A percentile compares a stretch with the other conserved stretches of the same genome.
phyloP scores from a whole-genome alignment of 2,888 invertebrate genomes.

The Arrhopalites spinosus region DNA sequence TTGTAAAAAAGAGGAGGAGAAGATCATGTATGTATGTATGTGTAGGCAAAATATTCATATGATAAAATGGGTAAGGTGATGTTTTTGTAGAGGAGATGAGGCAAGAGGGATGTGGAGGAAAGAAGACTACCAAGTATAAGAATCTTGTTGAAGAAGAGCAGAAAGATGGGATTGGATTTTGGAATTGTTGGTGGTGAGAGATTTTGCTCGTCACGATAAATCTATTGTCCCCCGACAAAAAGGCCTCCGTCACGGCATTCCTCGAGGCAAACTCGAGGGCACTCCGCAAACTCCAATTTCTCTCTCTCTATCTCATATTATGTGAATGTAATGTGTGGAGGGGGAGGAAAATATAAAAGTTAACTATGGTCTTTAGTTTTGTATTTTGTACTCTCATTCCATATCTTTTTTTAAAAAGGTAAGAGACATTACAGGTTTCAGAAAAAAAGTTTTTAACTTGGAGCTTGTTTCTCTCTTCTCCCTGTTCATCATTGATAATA shows the following conservation, averaged over 20 bases:
- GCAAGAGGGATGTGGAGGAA: too few relatives aligned
- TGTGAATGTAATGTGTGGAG: not conserved
- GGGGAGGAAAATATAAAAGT: too few relatives aligned
- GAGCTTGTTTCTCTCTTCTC: too few relatives aligned
- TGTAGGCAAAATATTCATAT: conserved; percentile 5
- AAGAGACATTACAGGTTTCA: too few relatives aligned
- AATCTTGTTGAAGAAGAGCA: not conserved
- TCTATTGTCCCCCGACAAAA: conserved; percentile 47
- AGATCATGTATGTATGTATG: too few relatives aligned
- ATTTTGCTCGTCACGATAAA: conserved; percentile 47
- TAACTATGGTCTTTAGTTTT: too few relatives aligned
- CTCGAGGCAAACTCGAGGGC: conserved; percentile 38
- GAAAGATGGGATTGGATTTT: conserved; percentile 29
- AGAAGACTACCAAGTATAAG: not conserved
- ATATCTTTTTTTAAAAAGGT: too few relatives aligned
- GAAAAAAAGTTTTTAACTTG: too few relatives aligned
- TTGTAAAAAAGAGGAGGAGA: not conserved
- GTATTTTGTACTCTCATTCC: too few relatives aligned
- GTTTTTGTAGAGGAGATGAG: too few relatives aligned
- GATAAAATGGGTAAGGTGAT: too few relatives aligned
- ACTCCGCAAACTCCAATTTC: conserved; percentile 30
- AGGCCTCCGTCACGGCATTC: conserved; percentile 46
- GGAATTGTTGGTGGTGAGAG: conserved; percentile 30
- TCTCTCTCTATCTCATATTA: not conserved
- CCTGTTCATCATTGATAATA: too few relatives aligned